Evolutionary conservation across 2,888 invertebrate species (phyloP).

Genomic region (Congeria kusceri): DNA sequence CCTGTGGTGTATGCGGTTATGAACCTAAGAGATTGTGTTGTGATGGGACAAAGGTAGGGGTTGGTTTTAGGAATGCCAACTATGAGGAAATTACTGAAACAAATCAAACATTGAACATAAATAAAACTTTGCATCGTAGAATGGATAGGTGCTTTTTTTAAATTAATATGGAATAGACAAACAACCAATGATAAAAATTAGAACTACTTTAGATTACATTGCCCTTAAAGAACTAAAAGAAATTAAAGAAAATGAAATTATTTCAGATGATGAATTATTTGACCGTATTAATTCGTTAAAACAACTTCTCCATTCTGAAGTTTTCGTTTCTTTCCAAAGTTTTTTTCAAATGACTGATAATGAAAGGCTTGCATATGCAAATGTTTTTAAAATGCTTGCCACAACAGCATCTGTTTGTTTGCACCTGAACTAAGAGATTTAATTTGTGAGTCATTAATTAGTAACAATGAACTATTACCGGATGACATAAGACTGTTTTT

Average conservation of each 20-base stretch:
- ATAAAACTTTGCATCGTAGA: slow-evolving; percentile 16
- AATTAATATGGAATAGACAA: background rate
- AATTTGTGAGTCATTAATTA: slow-evolving; percentile 2
- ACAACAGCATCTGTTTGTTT: slow-evolving; percentile 29
- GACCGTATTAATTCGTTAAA: too few relatives aligned
- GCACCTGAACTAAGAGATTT: slow-evolving; percentile 14
- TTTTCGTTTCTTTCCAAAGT: too few relatives aligned
- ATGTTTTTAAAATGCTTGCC: slow-evolving; percentile 23
- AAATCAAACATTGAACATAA: background rate
- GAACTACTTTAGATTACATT: slow-evolving; percentile 7
- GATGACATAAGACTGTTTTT: background rate
- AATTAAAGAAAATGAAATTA: background rate
- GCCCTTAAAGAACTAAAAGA: slow-evolving; percentile 1
- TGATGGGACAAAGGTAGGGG: slow-evolving; percentile 52
- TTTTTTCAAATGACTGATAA: too few relatives aligned
- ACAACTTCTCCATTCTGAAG: too few relatives aligned
- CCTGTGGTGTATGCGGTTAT: slow-evolving; percentile 22
- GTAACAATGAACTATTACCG: background rate
- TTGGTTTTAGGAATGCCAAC: slow-evolving; percentile 43
- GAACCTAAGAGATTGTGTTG: slow-evolving; percentile 25
- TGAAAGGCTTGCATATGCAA: background rate
- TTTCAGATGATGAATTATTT: too few relatives aligned
- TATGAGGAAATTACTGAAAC: slow-evolving; percentile 45
- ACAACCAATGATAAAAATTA: slow-evolving; percentile 1
- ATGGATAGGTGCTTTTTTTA: slow-evolving; percentile 14